Conservation (phyloP, 2,797 vertebrate genomes). For the Loriculus beryllinus region DNA sequence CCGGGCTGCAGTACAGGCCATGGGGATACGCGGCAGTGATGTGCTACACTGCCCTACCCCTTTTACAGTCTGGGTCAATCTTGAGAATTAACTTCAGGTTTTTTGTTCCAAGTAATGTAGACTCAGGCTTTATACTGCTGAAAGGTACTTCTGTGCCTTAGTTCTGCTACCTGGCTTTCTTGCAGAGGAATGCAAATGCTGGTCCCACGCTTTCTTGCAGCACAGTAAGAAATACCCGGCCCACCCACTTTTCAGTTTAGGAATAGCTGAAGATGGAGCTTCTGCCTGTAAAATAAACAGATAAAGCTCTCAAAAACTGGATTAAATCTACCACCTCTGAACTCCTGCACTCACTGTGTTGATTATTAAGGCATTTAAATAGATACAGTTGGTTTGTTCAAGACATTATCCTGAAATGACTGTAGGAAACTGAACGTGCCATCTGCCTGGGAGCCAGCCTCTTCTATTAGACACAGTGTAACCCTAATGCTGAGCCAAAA, state of each 20-base stretch:
- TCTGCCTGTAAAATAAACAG: constrained; percentile 32
- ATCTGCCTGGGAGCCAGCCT: neutral
- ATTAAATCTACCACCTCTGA: constrained; percentile 9
- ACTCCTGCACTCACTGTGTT: neutral
- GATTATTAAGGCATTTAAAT: neutral
- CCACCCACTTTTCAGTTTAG: neutral
- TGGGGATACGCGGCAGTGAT: rapidly evolving
- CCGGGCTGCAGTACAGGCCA: rapidly evolving
- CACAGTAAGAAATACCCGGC: neutral
- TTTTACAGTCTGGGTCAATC: neutral
- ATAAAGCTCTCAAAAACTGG: constrained; percentile 14
- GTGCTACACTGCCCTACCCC: neutral
- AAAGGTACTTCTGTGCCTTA: neutral
- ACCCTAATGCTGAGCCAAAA: neutral
- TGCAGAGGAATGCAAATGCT: neutral
- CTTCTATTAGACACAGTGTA: neutral
- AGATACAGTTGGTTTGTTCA: neutral
- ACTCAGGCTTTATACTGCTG: neutral
- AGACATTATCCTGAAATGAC: neutral
- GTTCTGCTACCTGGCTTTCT: neutral
- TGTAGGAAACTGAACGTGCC: neutral
- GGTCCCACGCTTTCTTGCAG: neutral
- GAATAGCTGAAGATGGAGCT: constrained; percentile 10
- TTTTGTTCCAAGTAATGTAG: neutral
- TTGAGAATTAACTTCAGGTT: neutral